Percentiles rank a stretch among this genome's conserved stretches.
These are phyloP conservation scores for Drosophila lowei DNA, from an alignment of 1,140 invertebrate species.

Conservation along the genomic window DNA sequence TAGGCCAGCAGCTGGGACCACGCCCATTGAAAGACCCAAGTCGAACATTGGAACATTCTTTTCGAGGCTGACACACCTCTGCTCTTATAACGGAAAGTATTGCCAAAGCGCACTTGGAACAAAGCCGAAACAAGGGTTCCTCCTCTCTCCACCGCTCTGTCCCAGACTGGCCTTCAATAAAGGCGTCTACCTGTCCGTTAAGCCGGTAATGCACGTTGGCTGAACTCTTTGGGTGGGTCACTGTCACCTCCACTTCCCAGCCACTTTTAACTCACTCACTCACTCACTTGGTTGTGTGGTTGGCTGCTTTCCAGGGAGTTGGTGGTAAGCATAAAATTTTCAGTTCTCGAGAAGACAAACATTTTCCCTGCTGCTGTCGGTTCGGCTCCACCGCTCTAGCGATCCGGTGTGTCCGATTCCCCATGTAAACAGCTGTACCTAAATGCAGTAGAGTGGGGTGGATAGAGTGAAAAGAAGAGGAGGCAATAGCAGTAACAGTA, in stretches of 20 bases:
- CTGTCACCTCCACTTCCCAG: slow-evolving; percentile 32
- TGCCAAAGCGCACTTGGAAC: slow-evolving; percentile 57
- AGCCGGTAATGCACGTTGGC: slow-evolving; percentile 57
- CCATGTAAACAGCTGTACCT: slow-evolving; percentile 26
- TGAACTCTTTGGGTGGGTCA: slow-evolving; percentile 73
- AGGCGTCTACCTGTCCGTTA: slow-evolving; percentile 23
- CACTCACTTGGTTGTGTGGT: slow-evolving; percentile 33
- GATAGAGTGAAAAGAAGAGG: background rate
- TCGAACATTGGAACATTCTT: slow-evolving; percentile 27
- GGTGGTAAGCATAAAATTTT: slow-evolving; percentile 63
- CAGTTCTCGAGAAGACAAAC: slow-evolving; percentile 67
- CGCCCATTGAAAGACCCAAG: background rate
- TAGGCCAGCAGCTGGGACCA: slow-evolving; percentile 3
- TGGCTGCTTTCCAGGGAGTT: slow-evolving; percentile 47
- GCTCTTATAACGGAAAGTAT: slow-evolving; percentile 49
- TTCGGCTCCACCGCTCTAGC: slow-evolving; percentile 52
- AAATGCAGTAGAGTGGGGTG: too few species aligned
- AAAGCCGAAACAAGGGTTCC: slow-evolving; percentile 23
- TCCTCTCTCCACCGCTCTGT: too few species aligned
- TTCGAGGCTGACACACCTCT: slow-evolving; percentile 37
- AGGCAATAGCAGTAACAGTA: slow-evolving; percentile 7
- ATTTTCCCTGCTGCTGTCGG: slow-evolving; percentile 21
- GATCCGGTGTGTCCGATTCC: slow-evolving; percentile 24
- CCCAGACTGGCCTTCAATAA: too few species aligned
- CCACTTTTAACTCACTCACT: slow-evolving; percentile 9